Evolutionary conservation across 2,113 vertebrate genomes (phyloP).

Genomic region (Lepus timidus): DNA sequence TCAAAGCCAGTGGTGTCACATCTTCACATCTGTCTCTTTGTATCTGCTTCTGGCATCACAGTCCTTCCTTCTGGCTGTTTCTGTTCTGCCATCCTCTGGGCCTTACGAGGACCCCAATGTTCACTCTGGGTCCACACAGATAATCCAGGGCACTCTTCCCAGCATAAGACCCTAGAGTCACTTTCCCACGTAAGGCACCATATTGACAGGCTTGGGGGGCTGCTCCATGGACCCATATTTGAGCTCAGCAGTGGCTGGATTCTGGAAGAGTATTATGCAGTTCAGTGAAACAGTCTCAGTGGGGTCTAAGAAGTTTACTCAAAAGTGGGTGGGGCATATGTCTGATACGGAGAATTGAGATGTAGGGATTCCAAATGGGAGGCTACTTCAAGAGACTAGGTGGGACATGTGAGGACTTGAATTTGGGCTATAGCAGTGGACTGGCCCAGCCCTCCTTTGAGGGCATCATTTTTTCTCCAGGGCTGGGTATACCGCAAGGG

Average conservation of each 20-base stretch:
- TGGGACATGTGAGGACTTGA: not conserved
- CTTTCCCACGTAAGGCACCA: not conserved
- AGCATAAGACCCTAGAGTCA: not conserved
- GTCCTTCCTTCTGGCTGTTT: not conserved
- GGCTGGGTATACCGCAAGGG: not conserved
- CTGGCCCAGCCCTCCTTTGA: not conserved
- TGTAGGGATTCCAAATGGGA: not conserved
- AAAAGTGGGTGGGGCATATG: not conserved
- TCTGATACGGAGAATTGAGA: not conserved
- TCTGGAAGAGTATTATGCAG: not conserved
- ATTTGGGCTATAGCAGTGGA: not conserved
- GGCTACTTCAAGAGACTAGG: not conserved
- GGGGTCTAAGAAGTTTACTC: not conserved
- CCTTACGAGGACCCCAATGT: not conserved
- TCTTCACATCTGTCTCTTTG: not conserved
- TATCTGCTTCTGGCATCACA: not conserved
- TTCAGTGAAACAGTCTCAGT: not conserved
- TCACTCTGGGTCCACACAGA: not conserved
- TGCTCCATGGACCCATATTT: not conserved
- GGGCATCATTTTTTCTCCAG: not conserved
- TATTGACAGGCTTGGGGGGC: not conserved
- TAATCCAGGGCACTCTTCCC: not conserved
- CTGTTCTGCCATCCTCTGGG: not conserved
- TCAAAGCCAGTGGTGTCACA: not conserved
- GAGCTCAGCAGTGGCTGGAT: not conserved